phyloP scores from a whole-genome alignment of 2,797 vertebrate species.

The Todus mexicanus region DNA sequence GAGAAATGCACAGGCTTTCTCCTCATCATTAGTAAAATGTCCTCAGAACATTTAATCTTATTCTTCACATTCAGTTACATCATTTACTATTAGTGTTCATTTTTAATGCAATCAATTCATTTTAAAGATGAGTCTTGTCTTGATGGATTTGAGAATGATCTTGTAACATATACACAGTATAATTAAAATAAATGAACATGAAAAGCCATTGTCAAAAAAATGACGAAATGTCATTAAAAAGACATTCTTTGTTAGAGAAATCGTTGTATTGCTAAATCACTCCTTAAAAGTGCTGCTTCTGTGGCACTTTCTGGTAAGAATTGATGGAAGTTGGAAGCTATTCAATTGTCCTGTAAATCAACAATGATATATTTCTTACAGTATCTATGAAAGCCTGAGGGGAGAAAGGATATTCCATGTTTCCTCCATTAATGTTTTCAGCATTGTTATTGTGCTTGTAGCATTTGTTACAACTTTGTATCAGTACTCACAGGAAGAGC shows the following conservation, averaged over 20 bases:
- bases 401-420: neutral
- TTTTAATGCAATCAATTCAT: neutral
- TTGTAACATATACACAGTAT: neutral
- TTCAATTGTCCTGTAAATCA: neutral
- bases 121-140: neutral
- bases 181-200: neutral
- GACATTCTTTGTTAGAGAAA: neutral
- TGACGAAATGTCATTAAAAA: neutral
- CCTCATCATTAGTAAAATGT: neutral
- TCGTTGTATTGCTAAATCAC: neutral
- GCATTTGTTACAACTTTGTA: neutral
- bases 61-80: neutral
- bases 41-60: neutral
- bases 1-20: neutral
- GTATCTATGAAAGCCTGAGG: neutral
- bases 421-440: neutral
- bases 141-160: neutral
- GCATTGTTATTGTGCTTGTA: neutral
- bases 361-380: neutral
- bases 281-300: neutral
- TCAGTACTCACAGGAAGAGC: neutral
- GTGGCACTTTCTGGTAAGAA: neutral
- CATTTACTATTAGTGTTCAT: neutral
- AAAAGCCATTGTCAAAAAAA: neutral
- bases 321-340: neutral